phyloP scores from a whole-genome alignment of 1,140 invertebrate species.

The Doryteuthis pealeii region DNA sequence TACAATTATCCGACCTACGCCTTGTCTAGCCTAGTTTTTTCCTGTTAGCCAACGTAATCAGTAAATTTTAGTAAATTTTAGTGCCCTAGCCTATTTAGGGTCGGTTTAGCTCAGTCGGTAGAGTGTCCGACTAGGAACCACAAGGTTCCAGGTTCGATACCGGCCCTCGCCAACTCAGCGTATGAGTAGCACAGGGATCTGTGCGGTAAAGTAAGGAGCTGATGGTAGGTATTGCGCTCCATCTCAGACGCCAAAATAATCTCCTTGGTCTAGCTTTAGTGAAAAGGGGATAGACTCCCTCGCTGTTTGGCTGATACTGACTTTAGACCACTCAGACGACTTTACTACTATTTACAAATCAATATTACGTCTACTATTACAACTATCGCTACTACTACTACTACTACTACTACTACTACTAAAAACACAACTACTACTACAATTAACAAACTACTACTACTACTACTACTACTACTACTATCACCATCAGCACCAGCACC shows the following conservation, averaged over 20 bases:
- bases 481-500: background rate
- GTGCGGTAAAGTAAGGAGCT: no score
- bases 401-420: background rate
- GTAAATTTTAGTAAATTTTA: background rate
- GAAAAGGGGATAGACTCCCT: no score
- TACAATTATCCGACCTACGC: no score
- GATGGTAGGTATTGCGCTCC: no score
- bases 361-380: background rate
- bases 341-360: background rate
- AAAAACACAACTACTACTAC: background rate
- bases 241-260: no score
- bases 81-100: background rate
- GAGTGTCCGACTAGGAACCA: no score
- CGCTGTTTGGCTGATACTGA: no score
- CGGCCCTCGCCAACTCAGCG: no score
- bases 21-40: background rate
- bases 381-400: background rate
- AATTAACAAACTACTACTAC: background rate
- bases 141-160: no score
- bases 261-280: no score
- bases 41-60: background rate
- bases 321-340: no score
- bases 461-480: background rate
- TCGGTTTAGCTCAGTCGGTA: background rate
- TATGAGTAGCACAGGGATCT: no score